phyloP scores from a whole-genome alignment of 2,888 invertebrate species.

The Craniophora ligustri region DNA sequence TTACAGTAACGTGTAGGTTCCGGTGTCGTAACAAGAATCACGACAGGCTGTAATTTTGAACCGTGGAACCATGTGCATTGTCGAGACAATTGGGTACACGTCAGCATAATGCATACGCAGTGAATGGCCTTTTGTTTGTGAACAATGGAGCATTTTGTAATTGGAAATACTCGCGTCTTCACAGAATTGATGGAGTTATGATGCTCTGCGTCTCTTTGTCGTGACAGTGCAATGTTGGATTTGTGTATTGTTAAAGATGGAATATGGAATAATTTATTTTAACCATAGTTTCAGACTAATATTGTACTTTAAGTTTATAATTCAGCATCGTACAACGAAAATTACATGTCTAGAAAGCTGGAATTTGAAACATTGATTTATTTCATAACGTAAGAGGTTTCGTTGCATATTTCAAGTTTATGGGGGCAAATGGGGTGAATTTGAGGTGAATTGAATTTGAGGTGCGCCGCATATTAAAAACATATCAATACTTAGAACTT shows the following conservation, averaged over 20 bases:
- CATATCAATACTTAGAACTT: no score
- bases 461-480: no score
- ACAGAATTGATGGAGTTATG: constrained; percentile 45
- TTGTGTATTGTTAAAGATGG: constrained; percentile 18
- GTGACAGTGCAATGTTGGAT: constrained; percentile 15
- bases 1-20: constrained; percentile 8
- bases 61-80: constrained; percentile 47
- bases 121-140: constrained; percentile 66
- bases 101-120: constrained; percentile 42
- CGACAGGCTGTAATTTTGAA: constrained; percentile 27
- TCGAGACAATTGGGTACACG: constrained; percentile 43
- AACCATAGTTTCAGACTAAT: no score
- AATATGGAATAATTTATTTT: background rate
- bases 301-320: no score
- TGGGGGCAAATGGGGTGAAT: no score
- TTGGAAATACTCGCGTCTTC: constrained; percentile 44
- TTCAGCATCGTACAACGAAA: no score
- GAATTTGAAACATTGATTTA: no score
- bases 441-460: no score
- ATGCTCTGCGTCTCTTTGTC: constrained; percentile 20
- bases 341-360: no score
- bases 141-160: constrained; percentile 63
- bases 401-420: no score
- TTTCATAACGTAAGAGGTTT: no score
- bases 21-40: constrained; percentile 36